These are phyloP conservation scores for Zophobas atratus DNA, from an alignment of 1,140 invertebrate species.

Conservation along the genomic window DNA sequence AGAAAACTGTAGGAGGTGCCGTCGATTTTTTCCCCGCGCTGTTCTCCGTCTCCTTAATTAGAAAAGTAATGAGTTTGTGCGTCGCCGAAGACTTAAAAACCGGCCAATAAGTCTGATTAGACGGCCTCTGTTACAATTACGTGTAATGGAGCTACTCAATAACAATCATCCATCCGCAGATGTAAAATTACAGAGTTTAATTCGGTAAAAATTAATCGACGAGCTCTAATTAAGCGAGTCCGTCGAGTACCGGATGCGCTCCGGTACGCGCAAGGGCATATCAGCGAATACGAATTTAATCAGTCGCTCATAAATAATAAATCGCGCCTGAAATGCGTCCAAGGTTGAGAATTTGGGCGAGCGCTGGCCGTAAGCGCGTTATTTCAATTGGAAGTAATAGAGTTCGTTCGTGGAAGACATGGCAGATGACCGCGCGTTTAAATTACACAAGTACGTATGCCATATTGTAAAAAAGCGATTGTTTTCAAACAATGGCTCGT, in stretches of 20 bases:
- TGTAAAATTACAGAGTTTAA: slow-evolving; percentile 44
- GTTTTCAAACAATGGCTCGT: slow-evolving; percentile 51
- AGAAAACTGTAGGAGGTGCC: slow-evolving; percentile 11
- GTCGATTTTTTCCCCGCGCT: slow-evolving; percentile 1
- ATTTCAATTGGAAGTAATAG: slow-evolving; percentile 51
- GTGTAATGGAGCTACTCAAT: slow-evolving; percentile 41
- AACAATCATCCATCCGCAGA: slow-evolving; percentile 37
- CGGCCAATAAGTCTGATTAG: slow-evolving; percentile 45
- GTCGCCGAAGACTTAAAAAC: slow-evolving; percentile 32
- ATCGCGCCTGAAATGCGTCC: slow-evolving; percentile 12
- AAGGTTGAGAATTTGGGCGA: slow-evolving; percentile 25
- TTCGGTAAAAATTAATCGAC: slow-evolving; percentile 47
- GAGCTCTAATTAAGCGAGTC: slow-evolving; percentile 32
- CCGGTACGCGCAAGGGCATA: slow-evolving; percentile 31
- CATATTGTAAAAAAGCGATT: slow-evolving; percentile 47
- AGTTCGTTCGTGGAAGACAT: slow-evolving; percentile 38
- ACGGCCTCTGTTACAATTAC: slow-evolving; percentile 46
- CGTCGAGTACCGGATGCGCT: slow-evolving; percentile 32
- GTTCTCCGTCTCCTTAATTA: slow-evolving; percentile 27
- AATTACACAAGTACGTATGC: slow-evolving; percentile 48
- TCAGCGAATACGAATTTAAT: slow-evolving; percentile 4
- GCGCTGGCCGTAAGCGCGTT: slow-evolving; percentile 26
- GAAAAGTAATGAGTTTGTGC: slow-evolving; percentile 33
- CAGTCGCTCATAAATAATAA: slow-evolving; percentile 23
- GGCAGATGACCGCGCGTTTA: slow-evolving; percentile 43